A percentile compares a stretch with the other conserved stretches of the same genome.
Evolutionary conservation across 1,140 invertebrate species (phyloP).

Genomic region (Asbolus verrucosus): DNA sequence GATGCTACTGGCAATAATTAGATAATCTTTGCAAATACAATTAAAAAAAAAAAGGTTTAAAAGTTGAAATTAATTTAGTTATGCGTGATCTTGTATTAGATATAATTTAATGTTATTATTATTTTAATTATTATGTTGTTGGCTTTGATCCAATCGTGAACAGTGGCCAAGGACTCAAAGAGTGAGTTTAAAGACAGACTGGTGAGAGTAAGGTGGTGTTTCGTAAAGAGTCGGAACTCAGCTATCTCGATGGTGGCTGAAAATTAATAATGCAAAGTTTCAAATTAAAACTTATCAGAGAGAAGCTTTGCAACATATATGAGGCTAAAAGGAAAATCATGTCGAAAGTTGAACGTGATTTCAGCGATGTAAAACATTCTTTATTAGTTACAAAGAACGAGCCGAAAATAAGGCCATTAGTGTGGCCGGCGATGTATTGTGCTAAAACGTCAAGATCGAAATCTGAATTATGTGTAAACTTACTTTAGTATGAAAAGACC

Average conservation of each 20-base stretch:
- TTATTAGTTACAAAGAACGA: constrained; percentile 20
- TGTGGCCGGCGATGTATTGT: constrained; percentile 17
- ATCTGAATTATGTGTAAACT: constrained; percentile 37
- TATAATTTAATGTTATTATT: too few species aligned
- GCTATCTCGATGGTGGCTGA: background rate
- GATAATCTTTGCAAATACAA: too few species aligned
- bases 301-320: constrained; percentile 35
- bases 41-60: too few species aligned
- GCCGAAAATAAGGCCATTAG: constrained; percentile 16
- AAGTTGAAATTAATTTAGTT: too few species aligned
- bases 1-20: too few species aligned
- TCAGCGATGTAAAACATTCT: constrained; percentile 31
- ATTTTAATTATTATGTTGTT: too few species aligned
- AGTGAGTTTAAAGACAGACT: too few species aligned
- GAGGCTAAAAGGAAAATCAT: constrained; percentile 28
- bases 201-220: too few species aligned
- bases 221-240: too few species aligned
- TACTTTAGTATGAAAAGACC: constrained; percentile 30
- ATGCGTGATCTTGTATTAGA: too few species aligned
- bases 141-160: too few species aligned
- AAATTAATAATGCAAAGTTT: constrained; percentile 24
- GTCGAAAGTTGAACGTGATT: constrained; percentile 13
- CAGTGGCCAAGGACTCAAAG: too few species aligned
- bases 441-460: constrained; percentile 36
- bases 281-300: constrained; percentile 23